Conservation (phyloP, 2,113 vertebrate genomes). For the Zosterops pallidus region DNA sequence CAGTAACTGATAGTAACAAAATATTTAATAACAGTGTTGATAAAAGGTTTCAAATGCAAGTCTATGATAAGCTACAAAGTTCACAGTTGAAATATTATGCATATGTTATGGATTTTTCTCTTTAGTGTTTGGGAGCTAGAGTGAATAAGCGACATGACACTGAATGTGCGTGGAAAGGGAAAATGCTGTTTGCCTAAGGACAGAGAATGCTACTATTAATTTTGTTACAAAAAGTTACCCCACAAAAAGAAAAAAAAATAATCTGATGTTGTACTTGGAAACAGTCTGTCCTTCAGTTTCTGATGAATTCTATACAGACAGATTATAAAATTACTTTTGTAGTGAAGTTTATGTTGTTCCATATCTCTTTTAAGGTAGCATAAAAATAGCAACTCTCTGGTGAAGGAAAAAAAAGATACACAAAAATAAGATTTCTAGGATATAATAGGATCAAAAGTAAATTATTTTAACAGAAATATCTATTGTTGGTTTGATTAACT, state of each 20-base stretch:
- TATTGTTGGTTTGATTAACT: neutral
- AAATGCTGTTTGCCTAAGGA: neutral
- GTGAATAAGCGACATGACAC: neutral
- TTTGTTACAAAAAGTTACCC: neutral
- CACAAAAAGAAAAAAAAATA: neutral
- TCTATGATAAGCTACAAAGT: neutral
- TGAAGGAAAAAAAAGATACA: neutral
- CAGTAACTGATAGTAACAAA: neutral
- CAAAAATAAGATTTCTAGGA: neutral
- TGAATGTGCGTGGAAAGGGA: neutral
- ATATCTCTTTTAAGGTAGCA: neutral
- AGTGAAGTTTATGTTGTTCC: accelerated
- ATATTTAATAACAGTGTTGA: neutral
- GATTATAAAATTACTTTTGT: neutral
- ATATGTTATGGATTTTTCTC: neutral
- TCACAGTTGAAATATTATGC: neutral
- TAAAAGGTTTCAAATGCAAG: neutral
- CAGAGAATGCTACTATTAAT: neutral
- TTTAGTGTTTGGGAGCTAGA: neutral
- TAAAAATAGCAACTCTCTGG: neutral
- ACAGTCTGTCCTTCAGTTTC: neutral
- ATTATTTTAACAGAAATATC: neutral
- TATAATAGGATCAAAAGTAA: neutral
- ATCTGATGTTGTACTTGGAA: neutral
- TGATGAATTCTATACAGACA: neutral